These are phyloP conservation scores for Dastarcus helophoroides DNA, from an alignment of 2,888 invertebrate genomes.

Conservation along the genomic window DNA sequence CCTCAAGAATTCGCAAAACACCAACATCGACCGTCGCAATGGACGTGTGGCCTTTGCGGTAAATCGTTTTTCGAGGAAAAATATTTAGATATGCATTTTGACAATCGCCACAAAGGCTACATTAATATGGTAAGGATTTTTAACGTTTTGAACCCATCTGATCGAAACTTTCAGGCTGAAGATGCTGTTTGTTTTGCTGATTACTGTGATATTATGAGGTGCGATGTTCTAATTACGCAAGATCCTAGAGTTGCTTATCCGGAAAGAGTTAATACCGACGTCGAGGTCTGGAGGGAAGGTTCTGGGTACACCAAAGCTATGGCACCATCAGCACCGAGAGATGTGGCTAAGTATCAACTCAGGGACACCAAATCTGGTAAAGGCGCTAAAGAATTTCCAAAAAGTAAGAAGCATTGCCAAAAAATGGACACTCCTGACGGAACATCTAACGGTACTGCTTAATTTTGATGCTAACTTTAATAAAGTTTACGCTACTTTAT, in stretches of 20 bases:
- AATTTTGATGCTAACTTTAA: no score
- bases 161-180: conserved; percentile 64
- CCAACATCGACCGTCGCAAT: conserved; percentile 76
- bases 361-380: conserved; percentile 24
- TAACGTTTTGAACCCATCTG: neutral
- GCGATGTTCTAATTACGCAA: conserved; percentile 73
- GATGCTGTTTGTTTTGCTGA: conserved; percentile 88
- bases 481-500: no score
- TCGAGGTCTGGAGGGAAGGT: conserved; percentile 74
- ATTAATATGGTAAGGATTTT: conserved; percentile 57
- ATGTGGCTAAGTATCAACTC: conserved; percentile 32
- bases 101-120: conserved; percentile 73
- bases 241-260: conserved; percentile 56
- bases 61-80: conserved; percentile 85
- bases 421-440: conserved; percentile 28
- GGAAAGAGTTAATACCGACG: conserved; percentile 59
- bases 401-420: conserved; percentile 27
- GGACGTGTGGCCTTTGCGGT: conserved; percentile 85
- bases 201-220: conserved; percentile 93
- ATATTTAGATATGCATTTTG: conserved; percentile 79
- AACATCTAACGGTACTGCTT: conserved; percentile 13
- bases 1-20: conserved; percentile 78
- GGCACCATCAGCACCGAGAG: conserved; percentile 36
- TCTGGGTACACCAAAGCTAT: conserved; percentile 56
- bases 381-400: conserved; percentile 9